Percentiles rank a stretch among this genome's conserved stretches.
These are phyloP conservation scores for Atherinomorus stipes DNA, from an alignment of 2,113 vertebrate species.

Conservation along the genomic window DNA sequence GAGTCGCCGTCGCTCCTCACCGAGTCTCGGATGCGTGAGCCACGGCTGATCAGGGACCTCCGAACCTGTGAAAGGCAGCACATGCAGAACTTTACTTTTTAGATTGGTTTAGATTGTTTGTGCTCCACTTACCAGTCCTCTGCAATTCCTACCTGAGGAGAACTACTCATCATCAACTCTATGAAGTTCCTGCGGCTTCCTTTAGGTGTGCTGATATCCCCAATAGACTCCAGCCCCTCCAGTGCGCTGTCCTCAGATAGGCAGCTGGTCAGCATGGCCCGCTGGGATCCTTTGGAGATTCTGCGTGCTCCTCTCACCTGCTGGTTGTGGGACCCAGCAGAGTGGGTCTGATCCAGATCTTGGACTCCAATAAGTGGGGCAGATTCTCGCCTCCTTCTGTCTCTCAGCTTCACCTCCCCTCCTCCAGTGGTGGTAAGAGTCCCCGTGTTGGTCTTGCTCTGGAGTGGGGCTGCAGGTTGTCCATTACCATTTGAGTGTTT, in stretches of 20 bases:
- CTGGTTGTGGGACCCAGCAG: conserved; percentile 48
- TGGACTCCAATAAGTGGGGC: conserved; percentile 66
- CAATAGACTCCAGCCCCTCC: conserved; percentile 62
- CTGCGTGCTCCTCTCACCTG: conserved; percentile 68
- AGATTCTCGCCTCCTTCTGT: conserved; percentile 72
- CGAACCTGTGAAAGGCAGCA: conserved; percentile 78
- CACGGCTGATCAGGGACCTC: conserved; percentile 78
- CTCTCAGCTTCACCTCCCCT: conserved; percentile 72
- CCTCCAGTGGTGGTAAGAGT: conserved; percentile 34
- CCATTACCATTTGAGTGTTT: conserved; percentile 52
- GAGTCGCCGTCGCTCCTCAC: conserved; percentile 76
- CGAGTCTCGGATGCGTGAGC: conserved; percentile 73
- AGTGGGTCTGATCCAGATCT: conserved; percentile 60
- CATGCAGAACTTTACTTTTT: not conserved
- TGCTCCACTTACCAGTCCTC: not conserved
- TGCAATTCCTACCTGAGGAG: conserved; percentile 80
- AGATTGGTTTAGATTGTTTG: not conserved
- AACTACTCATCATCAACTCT: conserved; percentile 86
- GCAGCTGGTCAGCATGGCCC: conserved; percentile 74
- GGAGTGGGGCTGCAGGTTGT: conserved; percentile 29
- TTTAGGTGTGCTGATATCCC: conserved; percentile 77
- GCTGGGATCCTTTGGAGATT: conserved; percentile 73
- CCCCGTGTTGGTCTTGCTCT: conserved; percentile 8
- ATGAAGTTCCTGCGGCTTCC: conserved; percentile 84
- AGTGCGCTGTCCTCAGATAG: conserved; percentile 77